Evolutionary conservation across 2,113 vertebrate species (phyloP), one percentile per base, ranked within the genome.

Genomic region (Hippocampus guttulatus): DNA sequence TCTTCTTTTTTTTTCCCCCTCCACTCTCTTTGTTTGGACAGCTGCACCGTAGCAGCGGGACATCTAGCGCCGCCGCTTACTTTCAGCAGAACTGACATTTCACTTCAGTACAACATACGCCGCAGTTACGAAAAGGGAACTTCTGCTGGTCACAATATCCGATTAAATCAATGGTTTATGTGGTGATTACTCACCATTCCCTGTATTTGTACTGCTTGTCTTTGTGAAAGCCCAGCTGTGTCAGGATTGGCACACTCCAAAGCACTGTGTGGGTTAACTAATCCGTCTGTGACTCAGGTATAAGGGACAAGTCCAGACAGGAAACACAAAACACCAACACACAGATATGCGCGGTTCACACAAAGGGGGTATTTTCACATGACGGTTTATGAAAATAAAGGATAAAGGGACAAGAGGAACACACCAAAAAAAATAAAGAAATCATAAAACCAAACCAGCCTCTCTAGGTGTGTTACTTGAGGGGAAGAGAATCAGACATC

Each of bases 41-140:
- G 92, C 92, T 93, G 92, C 84, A 87, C 87, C 82, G 83, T 82
- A 91, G 85, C 90, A 85, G 90, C 82, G 51, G 90, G 91, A 81
- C 75, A 85, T 85, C 88, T 80, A 70, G 82, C 61, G 85, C 86
- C 78, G 87, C 83, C 76, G 87, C 85, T 89, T 81, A 82, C 81
- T 87, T 84, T 85, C 81, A 73, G 71, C 79, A 80, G 89, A 90
- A 89, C 81, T 90, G 89, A 91, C 81, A 78, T 87, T 84, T 91
- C 86, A 78, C 89, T 91, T 92, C 77, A 87, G 82, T 81, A 87
- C 87, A 79, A 91, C 86, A 87, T 86, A 88, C 78, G 85, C 51
- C 21, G 20, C 30, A 23, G 41, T 25, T 47, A 25, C 27, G 23
- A 69, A 74, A 23, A 40, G 51, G 27, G 63, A 71, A 71, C 54